phyloP scores from a whole-genome alignment of 1,140 invertebrate species.

The Lithobius niger region DNA sequence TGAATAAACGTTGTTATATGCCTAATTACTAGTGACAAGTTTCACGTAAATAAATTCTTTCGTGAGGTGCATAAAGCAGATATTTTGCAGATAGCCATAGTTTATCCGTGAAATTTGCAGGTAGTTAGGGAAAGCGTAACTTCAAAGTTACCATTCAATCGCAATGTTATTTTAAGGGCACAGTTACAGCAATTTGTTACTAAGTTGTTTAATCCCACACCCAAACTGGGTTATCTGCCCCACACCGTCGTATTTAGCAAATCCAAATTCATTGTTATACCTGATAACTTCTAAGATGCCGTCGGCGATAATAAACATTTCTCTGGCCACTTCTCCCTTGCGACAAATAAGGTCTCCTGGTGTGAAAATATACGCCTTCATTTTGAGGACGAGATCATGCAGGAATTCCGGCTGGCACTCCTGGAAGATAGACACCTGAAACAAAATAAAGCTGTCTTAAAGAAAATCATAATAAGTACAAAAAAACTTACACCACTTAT shows the following conservation, averaged over 20 bases:
- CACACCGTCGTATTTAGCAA: not conserved
- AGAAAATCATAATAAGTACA: no score
- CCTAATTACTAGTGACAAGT: no score
- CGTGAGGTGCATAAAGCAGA: no score
- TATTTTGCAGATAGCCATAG: no score
- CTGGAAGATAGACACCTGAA: constrained; percentile 70
- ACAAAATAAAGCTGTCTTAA: constrained; percentile 19
- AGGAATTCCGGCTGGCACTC: constrained; percentile 95
- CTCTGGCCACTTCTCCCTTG: constrained; percentile 83
- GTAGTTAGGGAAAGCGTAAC: no score
- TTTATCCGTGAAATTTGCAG: no score
- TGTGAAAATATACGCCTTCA: constrained; percentile 95
- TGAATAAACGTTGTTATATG: no score
- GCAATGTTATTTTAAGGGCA: no score
- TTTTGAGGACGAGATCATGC: constrained; percentile 90
- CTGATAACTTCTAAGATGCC: constrained; percentile 87
- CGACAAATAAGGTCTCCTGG: constrained; percentile 91
- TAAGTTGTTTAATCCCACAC: not conserved
- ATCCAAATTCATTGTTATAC: constrained; percentile 24
- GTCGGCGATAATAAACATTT: constrained; percentile 98
- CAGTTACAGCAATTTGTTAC: not conserved
- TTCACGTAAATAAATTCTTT: no score
- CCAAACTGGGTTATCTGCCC: not conserved
- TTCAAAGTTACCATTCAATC: no score
- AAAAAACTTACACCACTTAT: no score